Evolutionary conservation across 2,113 vertebrate species (phyloP).

Genomic region (Barnardius zonarius): DNA sequence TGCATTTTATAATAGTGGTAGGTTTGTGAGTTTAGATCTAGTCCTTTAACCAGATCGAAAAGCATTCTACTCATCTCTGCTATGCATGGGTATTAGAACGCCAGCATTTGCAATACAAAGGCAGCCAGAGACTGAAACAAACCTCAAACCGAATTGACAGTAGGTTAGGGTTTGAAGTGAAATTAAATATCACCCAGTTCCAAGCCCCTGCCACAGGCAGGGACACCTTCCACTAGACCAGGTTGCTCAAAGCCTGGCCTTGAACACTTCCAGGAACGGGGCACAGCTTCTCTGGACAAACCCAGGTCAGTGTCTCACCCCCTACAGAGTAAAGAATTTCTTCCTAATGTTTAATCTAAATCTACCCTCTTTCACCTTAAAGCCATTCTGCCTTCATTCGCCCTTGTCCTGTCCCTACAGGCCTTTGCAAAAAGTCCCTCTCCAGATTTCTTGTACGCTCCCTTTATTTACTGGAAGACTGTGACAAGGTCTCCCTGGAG

Average conservation of each 20-base stretch:
- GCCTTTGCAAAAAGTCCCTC: not conserved
- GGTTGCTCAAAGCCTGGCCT: not conserved
- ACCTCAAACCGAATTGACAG: not conserved
- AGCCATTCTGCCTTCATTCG: not conserved
- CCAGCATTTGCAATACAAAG: not conserved
- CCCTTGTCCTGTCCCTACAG: not conserved
- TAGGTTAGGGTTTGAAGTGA: not conserved
- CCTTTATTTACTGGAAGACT: not conserved
- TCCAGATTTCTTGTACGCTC: not conserved
- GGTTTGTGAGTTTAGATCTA: not conserved
- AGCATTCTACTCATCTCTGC: fast-evolving
- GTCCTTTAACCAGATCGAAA: not conserved
- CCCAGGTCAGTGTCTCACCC: not conserved
- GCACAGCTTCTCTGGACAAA: not conserved
- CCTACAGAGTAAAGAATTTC: not conserved
- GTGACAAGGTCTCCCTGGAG: not conserved
- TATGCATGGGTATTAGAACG: not conserved
- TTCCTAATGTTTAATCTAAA: not conserved
- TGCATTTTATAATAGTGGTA: not conserved
- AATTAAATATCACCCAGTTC: not conserved
- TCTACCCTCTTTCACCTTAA: not conserved
- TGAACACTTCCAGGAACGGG: not conserved
- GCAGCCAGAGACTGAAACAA: not conserved
- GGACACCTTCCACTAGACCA: not conserved
- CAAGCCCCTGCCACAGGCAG: not conserved